A percentile compares a stretch with the other conserved stretches of the same genome.
These are phyloP conservation scores for Phlogophora meticulosa DNA, from an alignment of 2,888 invertebrate species.

Conservation along the genomic window DNA sequence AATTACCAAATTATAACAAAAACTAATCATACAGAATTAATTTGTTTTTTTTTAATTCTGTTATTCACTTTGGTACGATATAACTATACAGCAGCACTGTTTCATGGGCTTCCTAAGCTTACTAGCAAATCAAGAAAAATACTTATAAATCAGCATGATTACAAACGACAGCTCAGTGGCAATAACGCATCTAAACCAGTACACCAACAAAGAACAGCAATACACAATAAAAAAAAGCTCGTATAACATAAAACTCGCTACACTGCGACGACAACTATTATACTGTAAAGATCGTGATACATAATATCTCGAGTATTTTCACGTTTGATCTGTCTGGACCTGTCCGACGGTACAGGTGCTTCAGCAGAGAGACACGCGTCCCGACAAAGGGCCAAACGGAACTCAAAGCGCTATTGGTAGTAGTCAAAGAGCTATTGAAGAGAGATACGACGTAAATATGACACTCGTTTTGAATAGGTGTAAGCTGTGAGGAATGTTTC, in stretches of 20 bases:
- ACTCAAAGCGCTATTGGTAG: conserved; percentile 24
- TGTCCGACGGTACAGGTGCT: conserved; percentile 41
- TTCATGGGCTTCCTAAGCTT: too few species aligned
- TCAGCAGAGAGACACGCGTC: conserved; percentile 25
- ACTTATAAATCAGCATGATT: too few species aligned
- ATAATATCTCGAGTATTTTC: conserved; percentile 38
- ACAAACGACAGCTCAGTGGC: background rate
- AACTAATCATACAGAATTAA: too few species aligned
- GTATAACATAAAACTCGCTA: background rate
- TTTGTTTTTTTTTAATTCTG: too few species aligned
- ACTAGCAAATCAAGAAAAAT: too few species aligned
- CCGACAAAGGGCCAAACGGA: conserved; percentile 30
- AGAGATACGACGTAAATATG: background rate
- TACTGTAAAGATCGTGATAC: conserved; percentile 21
- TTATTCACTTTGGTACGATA: too few species aligned
- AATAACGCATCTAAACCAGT: background rate
- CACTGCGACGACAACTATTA: conserved; percentile 25
- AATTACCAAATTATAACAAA: too few species aligned
- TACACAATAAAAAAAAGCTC: conserved; percentile 4
- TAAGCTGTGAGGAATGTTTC: conserved; percentile 5
- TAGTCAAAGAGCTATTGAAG: conserved; percentile 32
- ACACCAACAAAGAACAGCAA: background rate
- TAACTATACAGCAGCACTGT: too few species aligned
- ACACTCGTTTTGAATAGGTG: conserved; percentile 5
- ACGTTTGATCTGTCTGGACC: conserved; percentile 40